Evolutionary conservation across 2,888 invertebrate genomes (phyloP).

Genomic region (Julus scanicus): DNA sequence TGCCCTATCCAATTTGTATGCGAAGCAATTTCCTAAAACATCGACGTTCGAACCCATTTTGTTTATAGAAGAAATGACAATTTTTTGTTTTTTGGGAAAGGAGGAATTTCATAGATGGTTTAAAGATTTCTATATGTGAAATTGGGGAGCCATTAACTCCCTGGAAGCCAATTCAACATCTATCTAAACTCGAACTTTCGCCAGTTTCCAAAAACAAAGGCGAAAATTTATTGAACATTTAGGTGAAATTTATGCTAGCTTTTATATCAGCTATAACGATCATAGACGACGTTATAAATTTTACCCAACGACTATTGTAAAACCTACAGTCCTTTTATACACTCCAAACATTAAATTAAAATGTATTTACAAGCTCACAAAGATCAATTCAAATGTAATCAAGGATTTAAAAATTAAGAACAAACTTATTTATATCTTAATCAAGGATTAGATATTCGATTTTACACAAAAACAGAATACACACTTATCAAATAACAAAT

Average conservation of each 20-base stretch:
- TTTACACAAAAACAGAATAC: no score
- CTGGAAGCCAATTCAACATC: not conserved
- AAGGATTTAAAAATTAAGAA: no score
- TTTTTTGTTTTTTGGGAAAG: not conserved
- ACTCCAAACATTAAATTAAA: not conserved
- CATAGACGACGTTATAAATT: not conserved
- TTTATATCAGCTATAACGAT: slow-evolving; percentile 12
- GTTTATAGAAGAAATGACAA: not conserved
- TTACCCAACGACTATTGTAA: not conserved
- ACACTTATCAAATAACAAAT: no score
- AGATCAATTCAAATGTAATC: not conserved
- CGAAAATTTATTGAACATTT: slow-evolving; percentile 26
- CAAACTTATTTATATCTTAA: no score
- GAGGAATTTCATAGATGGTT: not conserved
- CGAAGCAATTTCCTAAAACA: not conserved
- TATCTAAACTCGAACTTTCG: not conserved
- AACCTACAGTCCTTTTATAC: not conserved
- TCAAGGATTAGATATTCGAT: no score
- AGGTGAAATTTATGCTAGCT: not conserved
- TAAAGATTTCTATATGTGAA: not conserved
- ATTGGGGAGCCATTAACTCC: not conserved
- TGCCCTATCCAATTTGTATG: not conserved
- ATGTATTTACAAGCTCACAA: not conserved
- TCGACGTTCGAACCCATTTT: no score
- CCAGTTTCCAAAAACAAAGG: not conserved